Conservation (phyloP, 2,113 vertebrate species). For the Abramis brama region DNA sequence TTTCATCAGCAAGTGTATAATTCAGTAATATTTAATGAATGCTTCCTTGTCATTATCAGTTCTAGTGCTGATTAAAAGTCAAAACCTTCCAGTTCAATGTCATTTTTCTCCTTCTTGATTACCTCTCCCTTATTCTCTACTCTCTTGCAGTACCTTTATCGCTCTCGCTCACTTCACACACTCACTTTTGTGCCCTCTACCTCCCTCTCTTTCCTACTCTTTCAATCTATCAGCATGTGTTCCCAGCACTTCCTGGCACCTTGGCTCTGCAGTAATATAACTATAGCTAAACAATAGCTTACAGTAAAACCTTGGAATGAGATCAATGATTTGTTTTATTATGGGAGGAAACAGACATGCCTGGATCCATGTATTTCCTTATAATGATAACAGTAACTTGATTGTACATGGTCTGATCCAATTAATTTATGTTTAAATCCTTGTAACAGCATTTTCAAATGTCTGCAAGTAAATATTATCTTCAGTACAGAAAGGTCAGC, state of each 20-base stretch:
- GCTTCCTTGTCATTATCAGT: constrained; percentile 6
- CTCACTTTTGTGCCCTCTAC: background rate
- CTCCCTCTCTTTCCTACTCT: constrained; percentile 4
- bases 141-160: constrained; percentile 8
- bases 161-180: constrained; percentile 15
- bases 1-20: constrained; percentile 29
- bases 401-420: constrained; percentile 36
- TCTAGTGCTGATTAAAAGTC: constrained; percentile 32
- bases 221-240: constrained; percentile 35
- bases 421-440: constrained; percentile 43
- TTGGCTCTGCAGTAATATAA: constrained; percentile 35
- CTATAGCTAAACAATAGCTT: constrained; percentile 48
- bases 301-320: constrained; percentile 50
- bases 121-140: background rate
- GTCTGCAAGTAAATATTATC: constrained; percentile 8
- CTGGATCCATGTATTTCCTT: constrained; percentile 46
- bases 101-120: constrained; percentile 11
- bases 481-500: background rate
- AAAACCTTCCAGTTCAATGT: constrained; percentile 28
- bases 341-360: constrained; percentile 42
- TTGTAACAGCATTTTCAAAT: constrained; percentile 30
- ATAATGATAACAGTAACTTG: constrained; percentile 44
- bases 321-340: constrained; percentile 53
- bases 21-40: constrained; percentile 28
- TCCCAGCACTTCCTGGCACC: constrained; percentile 38